Evolutionary conservation across 2,797 vertebrate genomes (phyloP), one percentile per base, ranked within the genome.

Genomic region (Poecilia wingei): DNA sequence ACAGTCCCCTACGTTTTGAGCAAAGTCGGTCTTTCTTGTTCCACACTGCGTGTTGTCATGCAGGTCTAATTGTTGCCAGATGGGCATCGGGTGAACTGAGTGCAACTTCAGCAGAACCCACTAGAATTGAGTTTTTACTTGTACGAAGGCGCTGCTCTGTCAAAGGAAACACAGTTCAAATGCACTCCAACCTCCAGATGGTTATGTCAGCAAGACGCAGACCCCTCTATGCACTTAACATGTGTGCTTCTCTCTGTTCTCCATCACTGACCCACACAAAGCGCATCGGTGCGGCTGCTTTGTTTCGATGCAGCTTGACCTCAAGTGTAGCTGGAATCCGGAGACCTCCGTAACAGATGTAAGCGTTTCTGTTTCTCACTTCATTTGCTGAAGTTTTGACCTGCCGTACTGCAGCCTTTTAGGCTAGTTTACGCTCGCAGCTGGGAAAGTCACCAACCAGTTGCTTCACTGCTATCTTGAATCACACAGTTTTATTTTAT

Each of bases 1-100:
- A 87, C 82, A 89, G 89, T 83, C 82, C 77, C 78, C 71, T 53
- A 43, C 59, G 68, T 81, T 87, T 82, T 66, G 84, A 74, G 87
- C 83, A 86, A 76, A 72, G 81, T 66, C 61, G 5, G 77, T 45
- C 81, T 73, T 78, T 36, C 86, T 82, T 85, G 83, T 84, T 88
- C 86, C 66, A 39, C 4, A 64, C 83, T 86, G 84, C 85, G 69
- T 90, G 88, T 91, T 88, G 94, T 92, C 88, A 92, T 88, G 90
- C 88, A 33, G 87, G 71, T 75, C 76, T 94, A 94, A 95, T 95
- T 89, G 87, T 91, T 91, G 90, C 91, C 95, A 95, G 91, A 95
- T 95, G 94, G 92, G 87, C 78, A 72, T 79, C 0, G 84, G 88
- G 90, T 92, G 92, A 93, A 92, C 89, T 90, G 85, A 36, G 80